phyloP scores from a whole-genome alignment of 2,888 invertebrate genomes.

The Spatulosminthurus flaviceps region DNA sequence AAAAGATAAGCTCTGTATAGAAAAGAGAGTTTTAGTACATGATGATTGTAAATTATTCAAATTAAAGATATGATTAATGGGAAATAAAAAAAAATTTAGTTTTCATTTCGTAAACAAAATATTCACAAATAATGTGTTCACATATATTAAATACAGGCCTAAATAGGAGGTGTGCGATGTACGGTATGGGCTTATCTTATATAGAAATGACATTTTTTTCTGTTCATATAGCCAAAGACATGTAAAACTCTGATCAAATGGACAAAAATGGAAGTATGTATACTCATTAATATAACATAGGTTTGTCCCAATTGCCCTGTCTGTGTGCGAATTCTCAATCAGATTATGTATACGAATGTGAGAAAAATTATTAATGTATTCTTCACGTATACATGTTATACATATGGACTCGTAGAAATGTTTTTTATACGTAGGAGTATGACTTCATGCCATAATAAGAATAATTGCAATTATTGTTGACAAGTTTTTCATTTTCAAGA shows the following conservation, averaged over 20 bases:
- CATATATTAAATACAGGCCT: too few species aligned
- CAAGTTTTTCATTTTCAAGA: slow-evolving; percentile 12
- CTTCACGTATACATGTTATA: neutral
- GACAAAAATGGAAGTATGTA: neutral
- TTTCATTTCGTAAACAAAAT: neutral
- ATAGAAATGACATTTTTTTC: neutral
- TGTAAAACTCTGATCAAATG: neutral
- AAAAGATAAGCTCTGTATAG: slow-evolving; percentile 2
- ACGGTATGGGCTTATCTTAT: too few species aligned
- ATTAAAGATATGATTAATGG: neutral
- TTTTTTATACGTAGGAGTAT: neutral
- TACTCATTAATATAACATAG: too few species aligned
- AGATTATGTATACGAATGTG: slow-evolving; percentile 11
- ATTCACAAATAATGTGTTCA: too few species aligned
- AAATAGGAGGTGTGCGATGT: too few species aligned
- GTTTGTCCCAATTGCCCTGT: neutral
- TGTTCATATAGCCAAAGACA: neutral
- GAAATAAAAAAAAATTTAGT: slow-evolving; percentile 1
- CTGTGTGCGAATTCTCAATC: slow-evolving; percentile 3
- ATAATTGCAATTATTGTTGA: too few species aligned
- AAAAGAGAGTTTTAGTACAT: neutral
- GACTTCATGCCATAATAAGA: neutral
- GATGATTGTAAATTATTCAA: slow-evolving; percentile 2
- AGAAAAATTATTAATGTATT: neutral
- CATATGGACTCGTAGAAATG: too few species aligned